These are phyloP conservation scores for Tautogolabrus adspersus DNA, from an alignment of 2,113 vertebrate species.

Conservation along the genomic window DNA sequence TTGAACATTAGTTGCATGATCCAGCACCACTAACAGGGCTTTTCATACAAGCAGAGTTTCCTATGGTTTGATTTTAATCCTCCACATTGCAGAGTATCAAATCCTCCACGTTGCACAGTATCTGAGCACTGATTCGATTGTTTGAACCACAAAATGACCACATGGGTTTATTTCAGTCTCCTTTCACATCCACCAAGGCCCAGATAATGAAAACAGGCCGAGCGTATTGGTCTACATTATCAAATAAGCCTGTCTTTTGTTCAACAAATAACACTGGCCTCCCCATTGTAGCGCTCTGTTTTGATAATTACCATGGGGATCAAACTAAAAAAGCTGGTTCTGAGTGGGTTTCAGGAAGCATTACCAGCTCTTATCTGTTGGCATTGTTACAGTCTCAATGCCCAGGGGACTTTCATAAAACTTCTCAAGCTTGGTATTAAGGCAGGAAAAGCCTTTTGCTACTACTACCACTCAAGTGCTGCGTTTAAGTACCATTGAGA, in stretches of 20 bases:
- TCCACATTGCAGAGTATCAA: neutral
- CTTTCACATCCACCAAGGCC: slow-evolving; percentile 36
- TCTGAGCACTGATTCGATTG: slow-evolving; percentile 46
- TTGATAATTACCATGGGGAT: slow-evolving; percentile 54
- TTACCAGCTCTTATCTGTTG: slow-evolving; percentile 11
- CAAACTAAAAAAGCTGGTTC: slow-evolving; percentile 36
- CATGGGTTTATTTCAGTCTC: slow-evolving; percentile 32
- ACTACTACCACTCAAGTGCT: neutral
- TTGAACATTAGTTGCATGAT: slow-evolving; percentile 12
- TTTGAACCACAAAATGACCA: slow-evolving; percentile 30
- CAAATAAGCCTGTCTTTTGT: slow-evolving; percentile 61
- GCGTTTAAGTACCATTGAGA: neutral
- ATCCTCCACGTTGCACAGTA: slow-evolving; percentile 4
- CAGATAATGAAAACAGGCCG: slow-evolving; percentile 56
- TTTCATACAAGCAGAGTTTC: neutral
- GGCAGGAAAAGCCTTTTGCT: neutral
- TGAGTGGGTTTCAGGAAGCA: slow-evolving; percentile 17
- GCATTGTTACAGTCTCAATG: neutral
- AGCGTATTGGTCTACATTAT: slow-evolving; percentile 40
- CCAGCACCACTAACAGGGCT: slow-evolving; percentile 14
- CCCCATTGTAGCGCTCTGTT: slow-evolving; percentile 42
- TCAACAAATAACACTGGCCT: slow-evolving; percentile 45
- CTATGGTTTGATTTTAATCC: slow-evolving; percentile 23
- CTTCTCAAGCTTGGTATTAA: neutral
- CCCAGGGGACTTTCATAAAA: neutral